These are phyloP conservation scores for Leptonema lineaticorne DNA, from an alignment of 1,140 invertebrate genomes.

Conservation along the genomic window DNA sequence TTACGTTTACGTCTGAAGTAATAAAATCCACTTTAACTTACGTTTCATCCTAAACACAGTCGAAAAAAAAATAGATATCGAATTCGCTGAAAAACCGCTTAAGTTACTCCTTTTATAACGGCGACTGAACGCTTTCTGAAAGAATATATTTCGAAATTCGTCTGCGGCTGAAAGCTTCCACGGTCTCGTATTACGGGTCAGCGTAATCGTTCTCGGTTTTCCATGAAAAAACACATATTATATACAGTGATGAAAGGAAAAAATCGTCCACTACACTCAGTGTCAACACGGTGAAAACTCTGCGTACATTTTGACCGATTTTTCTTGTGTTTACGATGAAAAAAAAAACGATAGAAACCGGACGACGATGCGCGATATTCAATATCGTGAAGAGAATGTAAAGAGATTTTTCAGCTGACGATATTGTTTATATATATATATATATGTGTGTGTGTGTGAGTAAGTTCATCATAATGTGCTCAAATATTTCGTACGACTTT, in stretches of 20 bases:
- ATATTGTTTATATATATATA: too few relatives aligned
- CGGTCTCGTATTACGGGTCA: neutral
- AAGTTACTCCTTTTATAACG: neutral
- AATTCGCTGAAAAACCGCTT: neutral
- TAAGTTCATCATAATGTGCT: too few relatives aligned
- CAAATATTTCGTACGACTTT: too few relatives aligned
- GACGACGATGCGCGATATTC: neutral
- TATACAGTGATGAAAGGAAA: neutral
- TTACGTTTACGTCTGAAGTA: too few relatives aligned
- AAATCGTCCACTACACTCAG: too few relatives aligned
- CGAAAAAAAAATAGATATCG: too few relatives aligned
- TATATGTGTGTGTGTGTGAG: too few relatives aligned
- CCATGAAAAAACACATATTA: neutral
- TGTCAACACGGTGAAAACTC: neutral
- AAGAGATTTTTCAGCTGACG: too few relatives aligned
- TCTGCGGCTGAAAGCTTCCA: neutral
- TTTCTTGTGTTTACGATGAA: neutral
- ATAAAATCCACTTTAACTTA: too few relatives aligned
- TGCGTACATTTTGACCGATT: neutral
- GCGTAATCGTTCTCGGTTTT: neutral
- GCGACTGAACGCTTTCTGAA: neutral
- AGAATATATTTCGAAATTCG: neutral
- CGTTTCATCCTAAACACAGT: too few relatives aligned
- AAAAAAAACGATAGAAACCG: too few relatives aligned
- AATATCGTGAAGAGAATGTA: too few relatives aligned